Percentiles rank a stretch among this genome's conserved stretches.
These are phyloP conservation scores for Tenebrosternarchus preto DNA, from an alignment of 2,113 vertebrate species.

Conservation along the genomic window DNA sequence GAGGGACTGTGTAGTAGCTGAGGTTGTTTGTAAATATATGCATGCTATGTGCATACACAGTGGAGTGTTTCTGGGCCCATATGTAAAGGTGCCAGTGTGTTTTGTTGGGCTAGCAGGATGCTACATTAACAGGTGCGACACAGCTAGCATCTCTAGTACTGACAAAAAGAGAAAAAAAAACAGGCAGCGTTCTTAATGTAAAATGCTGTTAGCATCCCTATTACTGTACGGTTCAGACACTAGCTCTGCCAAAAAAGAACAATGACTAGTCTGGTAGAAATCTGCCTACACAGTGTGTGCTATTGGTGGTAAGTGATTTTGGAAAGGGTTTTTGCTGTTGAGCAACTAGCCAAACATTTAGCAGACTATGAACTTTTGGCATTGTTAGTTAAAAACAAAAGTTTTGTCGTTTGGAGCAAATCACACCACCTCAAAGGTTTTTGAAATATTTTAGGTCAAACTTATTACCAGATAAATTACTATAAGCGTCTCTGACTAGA, in stretches of 20 bases:
- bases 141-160: constrained; percentile 20
- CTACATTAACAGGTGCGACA: constrained; percentile 48
- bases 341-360: background rate
- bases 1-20: background rate
- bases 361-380: no score
- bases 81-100: constrained; percentile 8
- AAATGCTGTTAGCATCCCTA: constrained; percentile 43
- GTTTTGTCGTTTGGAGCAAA: background rate
- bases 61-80: constrained; percentile 5
- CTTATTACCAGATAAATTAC: constrained; percentile 29
- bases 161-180: no score
- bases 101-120: constrained; percentile 31
- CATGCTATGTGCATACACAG: background rate
- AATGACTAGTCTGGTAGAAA: background rate
- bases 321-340: background rate
- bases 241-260: constrained; percentile 34
- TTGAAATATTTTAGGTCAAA: constrained; percentile 34
- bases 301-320: background rate
- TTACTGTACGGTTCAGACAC: constrained; percentile 27
- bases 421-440: constrained; percentile 5
- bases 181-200: constrained; percentile 17
- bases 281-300: constrained; percentile 1
- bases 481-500: constrained; percentile 27
- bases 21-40: constrained; percentile 4
- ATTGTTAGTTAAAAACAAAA: background rate